Base-by-base conservation (phyloP, 1,140 invertebrate genomes). In the Antheraea mylitta region DNA sequence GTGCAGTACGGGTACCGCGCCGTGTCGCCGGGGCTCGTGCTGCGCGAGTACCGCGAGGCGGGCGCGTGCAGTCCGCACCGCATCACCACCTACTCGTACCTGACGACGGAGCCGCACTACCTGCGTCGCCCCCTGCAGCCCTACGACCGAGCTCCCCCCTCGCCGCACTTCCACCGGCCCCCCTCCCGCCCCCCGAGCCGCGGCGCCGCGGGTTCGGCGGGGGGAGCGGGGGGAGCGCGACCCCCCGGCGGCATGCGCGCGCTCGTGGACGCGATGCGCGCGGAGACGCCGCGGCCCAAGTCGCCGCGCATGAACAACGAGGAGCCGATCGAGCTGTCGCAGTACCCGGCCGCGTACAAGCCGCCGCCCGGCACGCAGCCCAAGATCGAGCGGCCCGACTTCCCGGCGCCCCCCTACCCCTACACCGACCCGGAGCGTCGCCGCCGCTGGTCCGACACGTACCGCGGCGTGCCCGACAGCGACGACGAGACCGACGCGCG, bases 391-490 rank as follows among this genome's bases (percentile, higher is more conserved):
- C 93, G 99, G 77, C 99, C 99, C 87, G 99, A 99, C 93, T 99
- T 99, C 94, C 99, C 99, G 48, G 99, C 98, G 67, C 99, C 99
- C 63, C 99, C 99, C 11, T 99, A 99, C 94, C 98, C 98, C n/a
- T 99, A 99, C 85, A 98, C 98, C 53, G 98, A 99, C 94, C 97
- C 97, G 87, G 98, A 99, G 91, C 94, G 98, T 73, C 94, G 98
- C 69, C 95, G 98, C 71, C 95, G 97, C 76, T 98, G 98, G 96
- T 98, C 97, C 58, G 97, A 98, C 91, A 96, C 96, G 45, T 98
- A 97, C 86, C 97, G 96, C 91, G 97, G 97, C 68, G 96, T 98
- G 69, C 95, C 96, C 67, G 94, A 95, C 70, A 96, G 96, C 58
- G 97, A 99, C 78, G 96, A 97, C 60, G 95, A 96, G 75, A 93